Percentiles rank a stretch among this genome's conserved stretches.
These are phyloP conservation scores for Trichogramma dendrolimi DNA, from an alignment of 2,888 invertebrate genomes.

Conservation along the genomic window DNA sequence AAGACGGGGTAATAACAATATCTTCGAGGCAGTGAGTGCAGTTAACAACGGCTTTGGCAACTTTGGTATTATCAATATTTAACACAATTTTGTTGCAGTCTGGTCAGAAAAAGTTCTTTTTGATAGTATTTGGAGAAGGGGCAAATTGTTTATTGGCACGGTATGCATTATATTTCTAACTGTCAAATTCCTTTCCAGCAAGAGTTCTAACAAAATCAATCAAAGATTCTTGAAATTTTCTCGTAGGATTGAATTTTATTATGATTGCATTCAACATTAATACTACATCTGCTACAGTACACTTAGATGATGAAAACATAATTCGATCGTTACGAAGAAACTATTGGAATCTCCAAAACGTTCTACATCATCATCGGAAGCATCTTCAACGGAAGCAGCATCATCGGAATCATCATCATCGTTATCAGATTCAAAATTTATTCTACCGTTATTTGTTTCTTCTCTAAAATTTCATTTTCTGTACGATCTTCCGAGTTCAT, in stretches of 20 bases:
- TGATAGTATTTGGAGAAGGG: neutral
- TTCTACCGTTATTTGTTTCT: too few species aligned
- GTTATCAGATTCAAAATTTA: too few species aligned
- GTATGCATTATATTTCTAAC: neutral
- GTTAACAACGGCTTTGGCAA: neutral
- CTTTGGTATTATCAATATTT: neutral
- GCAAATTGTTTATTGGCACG: neutral
- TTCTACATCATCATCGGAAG: too few species aligned
- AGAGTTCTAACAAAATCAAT: neutral
- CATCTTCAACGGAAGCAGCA: too few species aligned
- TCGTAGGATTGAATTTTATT: neutral
- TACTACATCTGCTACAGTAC: neutral
- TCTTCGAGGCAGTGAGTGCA: neutral
- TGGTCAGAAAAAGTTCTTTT: constrained; percentile 16
- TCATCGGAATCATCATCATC: too few species aligned
- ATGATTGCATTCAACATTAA: neutral
- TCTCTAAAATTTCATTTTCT: too few species aligned
- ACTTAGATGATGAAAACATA: too few species aligned
- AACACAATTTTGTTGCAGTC: constrained; percentile 15
- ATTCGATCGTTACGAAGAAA: too few species aligned
- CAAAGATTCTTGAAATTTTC: neutral
- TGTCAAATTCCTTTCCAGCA: neutral
- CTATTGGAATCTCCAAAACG: too few species aligned
- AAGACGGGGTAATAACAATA: neutral
- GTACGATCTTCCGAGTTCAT: too few species aligned